A percentile compares a stretch with the other conserved stretches of the same genome.
Evolutionary conservation across 1,140 invertebrate genomes (phyloP).

Genomic region (Papilio dardanus): DNA sequence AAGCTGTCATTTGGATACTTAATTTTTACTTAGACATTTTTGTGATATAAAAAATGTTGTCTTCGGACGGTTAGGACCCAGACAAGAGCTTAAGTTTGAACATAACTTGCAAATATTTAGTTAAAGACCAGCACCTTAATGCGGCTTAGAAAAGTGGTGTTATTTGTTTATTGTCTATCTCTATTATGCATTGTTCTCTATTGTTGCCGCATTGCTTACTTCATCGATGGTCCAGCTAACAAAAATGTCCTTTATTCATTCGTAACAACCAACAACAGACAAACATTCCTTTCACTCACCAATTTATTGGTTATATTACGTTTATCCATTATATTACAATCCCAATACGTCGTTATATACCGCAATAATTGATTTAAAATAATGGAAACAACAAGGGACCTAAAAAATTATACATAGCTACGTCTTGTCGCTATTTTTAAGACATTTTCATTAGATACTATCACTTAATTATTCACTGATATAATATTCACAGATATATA

Average conservation of each 20-base stretch:
- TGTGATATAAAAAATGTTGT: not conserved
- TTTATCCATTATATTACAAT: not conserved
- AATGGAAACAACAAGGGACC: no score
- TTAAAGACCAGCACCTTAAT: not conserved
- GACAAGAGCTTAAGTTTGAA: not conserved
- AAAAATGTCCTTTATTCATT: slow-evolving; percentile 6
- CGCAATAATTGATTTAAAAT: no score
- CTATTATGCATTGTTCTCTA: not conserved
- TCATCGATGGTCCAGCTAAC: not conserved
- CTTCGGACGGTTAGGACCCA: not conserved
- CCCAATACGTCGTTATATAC: no score
- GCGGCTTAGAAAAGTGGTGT: not conserved
- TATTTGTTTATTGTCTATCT: not conserved
- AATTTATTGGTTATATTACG: not conserved
- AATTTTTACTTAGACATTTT: not conserved
- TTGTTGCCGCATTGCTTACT: slow-evolving; percentile 2
- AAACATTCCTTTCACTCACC: not conserved
- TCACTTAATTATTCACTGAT: no score
- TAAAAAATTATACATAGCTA: no score
- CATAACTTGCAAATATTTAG: not conserved
- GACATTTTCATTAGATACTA: no score
- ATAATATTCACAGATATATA: no score
- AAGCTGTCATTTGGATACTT: not conserved
- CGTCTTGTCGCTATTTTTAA: no score
- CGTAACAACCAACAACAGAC: not conserved